These are phyloP conservation scores for Bettongia penicillata DNA, from an alignment of 2,113 vertebrate genomes.

Conservation along the genomic window DNA sequence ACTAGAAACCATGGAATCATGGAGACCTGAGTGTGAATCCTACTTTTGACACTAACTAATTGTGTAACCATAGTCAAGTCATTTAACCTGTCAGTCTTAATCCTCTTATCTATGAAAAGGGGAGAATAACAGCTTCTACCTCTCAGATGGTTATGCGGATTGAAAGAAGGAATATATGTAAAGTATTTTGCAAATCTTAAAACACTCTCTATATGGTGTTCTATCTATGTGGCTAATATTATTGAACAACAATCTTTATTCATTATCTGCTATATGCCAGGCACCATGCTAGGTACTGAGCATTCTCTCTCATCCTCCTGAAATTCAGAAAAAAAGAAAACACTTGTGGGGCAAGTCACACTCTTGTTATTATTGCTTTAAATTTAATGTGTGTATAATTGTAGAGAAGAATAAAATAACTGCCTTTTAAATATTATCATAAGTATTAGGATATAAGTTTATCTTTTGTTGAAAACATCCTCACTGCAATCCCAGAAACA, in stretches of 20 bases:
- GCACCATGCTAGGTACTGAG: neutral
- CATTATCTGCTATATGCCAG: neutral
- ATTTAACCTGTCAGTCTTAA: neutral
- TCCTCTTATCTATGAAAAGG: neutral
- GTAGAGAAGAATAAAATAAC: neutral
- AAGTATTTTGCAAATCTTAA: neutral
- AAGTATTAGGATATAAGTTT: neutral
- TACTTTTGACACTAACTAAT: neutral
- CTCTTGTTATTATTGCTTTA: neutral
- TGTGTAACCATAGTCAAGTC: neutral
- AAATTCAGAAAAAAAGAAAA: neutral
- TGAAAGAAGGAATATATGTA: neutral
- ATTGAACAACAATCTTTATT: neutral
- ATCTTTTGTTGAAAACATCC: neutral
- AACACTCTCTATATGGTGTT: neutral
- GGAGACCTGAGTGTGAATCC: neutral
- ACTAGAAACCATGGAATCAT: neutral
- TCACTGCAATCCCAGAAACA: neutral
- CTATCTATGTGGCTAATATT: neutral
- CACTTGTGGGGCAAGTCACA: too few relatives aligned
- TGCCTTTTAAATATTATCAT: neutral
- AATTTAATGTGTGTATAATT: neutral
- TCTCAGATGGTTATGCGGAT: neutral
- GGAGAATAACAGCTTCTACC: neutral
- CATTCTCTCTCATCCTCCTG: neutral